phyloP scores from a whole-genome alignment of 2,888 invertebrate species.

The Cantharis lateralis region DNA sequence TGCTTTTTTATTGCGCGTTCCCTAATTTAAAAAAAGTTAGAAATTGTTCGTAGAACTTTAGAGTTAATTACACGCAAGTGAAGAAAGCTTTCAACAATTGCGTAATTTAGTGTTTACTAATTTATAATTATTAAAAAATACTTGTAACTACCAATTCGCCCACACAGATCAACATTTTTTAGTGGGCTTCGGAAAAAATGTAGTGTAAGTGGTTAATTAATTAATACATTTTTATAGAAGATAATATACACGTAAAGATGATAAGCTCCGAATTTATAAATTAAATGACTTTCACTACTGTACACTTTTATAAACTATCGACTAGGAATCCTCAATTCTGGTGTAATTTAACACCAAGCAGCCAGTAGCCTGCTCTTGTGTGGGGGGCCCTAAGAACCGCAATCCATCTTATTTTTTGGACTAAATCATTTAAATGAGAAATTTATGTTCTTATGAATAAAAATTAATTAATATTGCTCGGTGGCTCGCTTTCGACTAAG shows the following conservation, averaged over 20 bases:
- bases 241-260: background rate
- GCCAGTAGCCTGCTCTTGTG: background rate
- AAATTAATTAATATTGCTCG: background rate
- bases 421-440: background rate
- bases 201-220: conserved; percentile 21
- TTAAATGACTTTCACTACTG: conserved; percentile 2
- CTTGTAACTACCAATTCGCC: conserved; percentile 8
- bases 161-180: conserved; percentile 8
- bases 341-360: background rate
- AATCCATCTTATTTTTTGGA: background rate
- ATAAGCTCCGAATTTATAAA: background rate
- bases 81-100: background rate
- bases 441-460: background rate
- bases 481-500: too few species aligned
- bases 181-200: conserved; percentile 17
- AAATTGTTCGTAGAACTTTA: background rate
- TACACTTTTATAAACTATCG: background rate
- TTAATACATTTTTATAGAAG: conserved; percentile 18
- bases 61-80: background rate
- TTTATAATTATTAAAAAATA: conserved; percentile 16
- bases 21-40: background rate
- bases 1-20: background rate
- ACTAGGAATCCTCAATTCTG: background rate
- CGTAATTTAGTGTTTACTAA: conserved; percentile 4
- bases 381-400: background rate